phyloP scores from a whole-genome alignment of 1,140 invertebrate genomes.

The Pseudomyrmex gracilis region DNA sequence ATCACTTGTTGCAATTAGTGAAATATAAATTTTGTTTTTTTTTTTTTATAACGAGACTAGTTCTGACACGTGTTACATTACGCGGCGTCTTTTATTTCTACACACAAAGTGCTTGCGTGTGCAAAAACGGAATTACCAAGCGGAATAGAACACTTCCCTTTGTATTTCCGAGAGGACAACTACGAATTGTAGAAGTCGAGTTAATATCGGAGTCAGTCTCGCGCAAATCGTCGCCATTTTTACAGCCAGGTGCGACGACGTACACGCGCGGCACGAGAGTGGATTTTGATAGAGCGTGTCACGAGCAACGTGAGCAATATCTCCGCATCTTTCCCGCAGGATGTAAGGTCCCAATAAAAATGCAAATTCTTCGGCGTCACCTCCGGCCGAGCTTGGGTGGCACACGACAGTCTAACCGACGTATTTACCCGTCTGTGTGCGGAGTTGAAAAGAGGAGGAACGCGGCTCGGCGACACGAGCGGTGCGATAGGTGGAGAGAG shows the following conservation, averaged over 20 bases:
- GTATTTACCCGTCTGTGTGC: constrained; percentile 66
- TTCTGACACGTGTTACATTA: neutral
- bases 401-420: constrained; percentile 68
- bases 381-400: constrained; percentile 48
- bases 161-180: neutral
- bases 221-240: constrained; percentile 44
- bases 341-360: constrained; percentile 80
- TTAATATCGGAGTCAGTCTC: constrained; percentile 43
- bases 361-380: constrained; percentile 77
- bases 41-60: neutral
- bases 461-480: neutral
- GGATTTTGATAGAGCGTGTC: constrained; percentile 57
- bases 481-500: constrained; percentile 29
- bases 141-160: neutral
- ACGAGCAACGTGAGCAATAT: constrained; percentile 57
- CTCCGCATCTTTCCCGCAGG: constrained; percentile 63
- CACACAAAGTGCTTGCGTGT: neutral
- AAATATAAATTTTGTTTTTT: neutral
- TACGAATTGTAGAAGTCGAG: neutral
- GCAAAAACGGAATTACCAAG: neutral
- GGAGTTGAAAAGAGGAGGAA: constrained; percentile 62
- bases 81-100: neutral
- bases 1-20: too few relatives aligned
- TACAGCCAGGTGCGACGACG: constrained; percentile 37
- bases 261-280: constrained; percentile 31